Evolutionary conservation across 53 echinoderm and acorn worm species (phyloP), one percentile per base, ranked within the genome.

Genomic region (Paracentrotus lividus): DNA sequence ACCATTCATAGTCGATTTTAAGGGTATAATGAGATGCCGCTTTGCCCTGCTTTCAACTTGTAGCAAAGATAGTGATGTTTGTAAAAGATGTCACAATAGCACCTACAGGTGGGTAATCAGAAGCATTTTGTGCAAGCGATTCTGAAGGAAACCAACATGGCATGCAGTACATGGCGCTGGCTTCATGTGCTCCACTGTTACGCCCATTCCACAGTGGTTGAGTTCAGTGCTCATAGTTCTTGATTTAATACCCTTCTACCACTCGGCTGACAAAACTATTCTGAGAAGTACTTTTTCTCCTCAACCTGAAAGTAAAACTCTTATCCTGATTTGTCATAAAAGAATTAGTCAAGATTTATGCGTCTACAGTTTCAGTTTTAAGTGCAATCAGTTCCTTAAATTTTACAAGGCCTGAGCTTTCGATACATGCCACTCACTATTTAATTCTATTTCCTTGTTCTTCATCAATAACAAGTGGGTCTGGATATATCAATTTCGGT

Each of bases 361-460:
- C 36, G 40, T 72, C 6, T 38, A 72, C 5, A 72, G 72, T 72
- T 72, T 72, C 72, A 20, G 72, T 72, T 40, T 72, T 72, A 5
- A 26, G 18, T 67, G 1, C 2, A 16, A 31, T 38, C 20, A 36
- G 5, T 12, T 72, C 72, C 36, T 72, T 40, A 72, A 40, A 72
- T 72, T 38, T 38, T 40, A 72, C 72, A 72, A 72, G 20, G 3
- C 5, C 40, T 38, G 72, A 72, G 40, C 36, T 21, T 5, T 16
- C 18, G 12, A 2, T 0, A 72, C 72, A 40, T 21, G 40, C 72
- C 27, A 40, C 2, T 32, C 18, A 14, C 21, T n/a, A 72, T 18
- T 32, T 5, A 5, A 36, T 72, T 72, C 40, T 36, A 72, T 72
- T 72, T 72, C 72, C 72, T 72, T 72, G 72, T 72, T 72, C 21